Percentiles rank a stretch among this genome's conserved stretches.
These are phyloP conservation scores for Drosophila diplacantha DNA, from an alignment of 2,888 invertebrate species.

Conservation along the genomic window DNA sequence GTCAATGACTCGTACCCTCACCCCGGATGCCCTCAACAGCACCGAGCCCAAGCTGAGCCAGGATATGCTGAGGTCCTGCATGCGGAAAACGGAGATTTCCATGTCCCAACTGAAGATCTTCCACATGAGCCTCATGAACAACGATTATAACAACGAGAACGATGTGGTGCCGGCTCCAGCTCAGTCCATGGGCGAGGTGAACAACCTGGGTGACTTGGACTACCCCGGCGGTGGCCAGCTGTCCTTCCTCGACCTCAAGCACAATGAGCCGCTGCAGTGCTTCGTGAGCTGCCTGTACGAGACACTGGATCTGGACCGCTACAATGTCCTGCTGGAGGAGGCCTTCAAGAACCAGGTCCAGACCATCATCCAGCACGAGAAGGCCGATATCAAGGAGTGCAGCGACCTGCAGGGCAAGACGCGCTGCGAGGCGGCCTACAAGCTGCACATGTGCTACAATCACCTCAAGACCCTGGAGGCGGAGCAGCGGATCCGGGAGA, in stretches of 20 bases:
- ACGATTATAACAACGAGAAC: constrained; percentile 42
- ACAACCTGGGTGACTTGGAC: constrained; percentile 38
- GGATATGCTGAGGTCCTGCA: constrained; percentile 63
- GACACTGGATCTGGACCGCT: constrained; percentile 61
- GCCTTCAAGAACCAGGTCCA: constrained; percentile 54
- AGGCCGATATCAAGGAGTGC: constrained; percentile 57
- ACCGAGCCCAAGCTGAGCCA: constrained; percentile 38
- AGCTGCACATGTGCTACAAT: constrained; percentile 64
- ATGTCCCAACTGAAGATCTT: constrained; percentile 70
- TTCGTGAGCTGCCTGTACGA: constrained; percentile 72
- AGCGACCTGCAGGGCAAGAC: constrained; percentile 54
- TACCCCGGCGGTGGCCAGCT: constrained; percentile 28
- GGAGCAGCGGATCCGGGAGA: constrained; percentile 56
- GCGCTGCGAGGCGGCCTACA: constrained; percentile 65
- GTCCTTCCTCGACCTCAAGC: constrained; percentile 45
- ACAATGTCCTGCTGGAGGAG: constrained; percentile 64
- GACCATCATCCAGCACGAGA: constrained; percentile 45
- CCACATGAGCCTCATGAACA: constrained; percentile 54
- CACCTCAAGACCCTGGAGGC: constrained; percentile 61
- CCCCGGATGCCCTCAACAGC: constrained; percentile 42
- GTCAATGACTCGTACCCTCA: constrained; percentile 59
- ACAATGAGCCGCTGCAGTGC: constrained; percentile 67
- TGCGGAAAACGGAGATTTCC: constrained; percentile 69
- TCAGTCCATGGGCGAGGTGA: constrained; percentile 36
- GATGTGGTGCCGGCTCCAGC: constrained; percentile 19